A percentile compares a stretch with the other conserved stretches of the same genome.
phyloP scores from a whole-genome alignment of 2,888 invertebrate species.

The Caenorhabditis sp. region DNA sequence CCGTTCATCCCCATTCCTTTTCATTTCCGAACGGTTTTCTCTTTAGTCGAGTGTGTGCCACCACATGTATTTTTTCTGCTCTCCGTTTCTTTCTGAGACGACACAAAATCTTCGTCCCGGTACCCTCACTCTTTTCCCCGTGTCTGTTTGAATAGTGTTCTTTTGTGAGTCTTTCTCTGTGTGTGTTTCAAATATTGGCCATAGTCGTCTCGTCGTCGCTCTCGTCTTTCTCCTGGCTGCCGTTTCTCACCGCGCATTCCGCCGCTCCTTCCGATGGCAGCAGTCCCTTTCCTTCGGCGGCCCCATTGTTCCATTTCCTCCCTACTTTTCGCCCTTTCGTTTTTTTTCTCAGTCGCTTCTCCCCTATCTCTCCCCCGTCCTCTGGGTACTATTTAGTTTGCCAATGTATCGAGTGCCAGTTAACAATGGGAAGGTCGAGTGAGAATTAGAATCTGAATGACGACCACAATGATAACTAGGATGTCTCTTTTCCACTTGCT shows the following conservation, averaged over 20 bases:
- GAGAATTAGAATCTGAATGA: background rate
- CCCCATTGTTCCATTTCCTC: conserved; percentile 1
- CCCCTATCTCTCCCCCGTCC: background rate
- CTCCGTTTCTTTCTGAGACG: background rate
- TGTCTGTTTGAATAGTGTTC: conserved; percentile 49
- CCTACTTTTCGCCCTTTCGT: background rate
- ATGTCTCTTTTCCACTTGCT: too few species aligned
- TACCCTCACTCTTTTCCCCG: background rate
- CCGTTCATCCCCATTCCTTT: conserved; percentile 2
- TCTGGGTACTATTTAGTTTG: background rate
- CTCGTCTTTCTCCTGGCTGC: background rate
- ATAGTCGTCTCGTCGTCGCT: conserved; percentile 16
- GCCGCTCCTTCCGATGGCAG: conserved; percentile 24
- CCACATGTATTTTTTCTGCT: background rate
- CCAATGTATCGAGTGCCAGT: background rate
- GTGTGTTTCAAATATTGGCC: conserved; percentile 54
- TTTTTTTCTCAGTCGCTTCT: background rate
- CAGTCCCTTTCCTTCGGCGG: too few species aligned
- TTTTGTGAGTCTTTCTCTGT: conserved; percentile 46
- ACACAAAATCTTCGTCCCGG: conserved; percentile 20
- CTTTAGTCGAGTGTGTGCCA: background rate
- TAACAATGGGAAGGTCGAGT: background rate
- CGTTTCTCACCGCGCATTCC: conserved; percentile 1
- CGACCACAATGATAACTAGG: too few species aligned
- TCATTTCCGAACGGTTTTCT: conserved; percentile 8